These are phyloP conservation scores for Euwallacea similis DNA, from an alignment of 1,140 invertebrate species.

Conservation along the genomic window DNA sequence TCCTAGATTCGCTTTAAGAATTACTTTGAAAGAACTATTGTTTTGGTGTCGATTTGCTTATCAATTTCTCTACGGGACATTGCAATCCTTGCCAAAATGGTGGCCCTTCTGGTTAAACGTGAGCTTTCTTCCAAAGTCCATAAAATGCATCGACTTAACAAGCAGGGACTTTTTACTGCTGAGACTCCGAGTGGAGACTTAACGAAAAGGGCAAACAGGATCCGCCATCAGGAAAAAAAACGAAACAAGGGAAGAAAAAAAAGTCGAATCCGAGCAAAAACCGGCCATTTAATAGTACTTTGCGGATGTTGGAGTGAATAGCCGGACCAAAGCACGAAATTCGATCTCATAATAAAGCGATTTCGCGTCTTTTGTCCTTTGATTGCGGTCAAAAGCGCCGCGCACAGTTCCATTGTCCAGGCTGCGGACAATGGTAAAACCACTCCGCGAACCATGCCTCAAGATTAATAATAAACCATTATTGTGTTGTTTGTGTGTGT, in stretches of 20 bases:
- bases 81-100: no score
- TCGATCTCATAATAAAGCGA: conserved; percentile 36
- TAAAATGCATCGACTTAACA: no score
- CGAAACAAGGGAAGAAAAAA: conserved; percentile 14
- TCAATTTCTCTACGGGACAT: no score
- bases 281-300: conserved; percentile 37
- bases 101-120: no score
- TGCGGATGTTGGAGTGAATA: conserved; percentile 35
- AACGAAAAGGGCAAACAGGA: conserved; percentile 15
- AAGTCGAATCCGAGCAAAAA: conserved; percentile 23
- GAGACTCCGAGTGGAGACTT: no score
- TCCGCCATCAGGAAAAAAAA: conserved; percentile 11
- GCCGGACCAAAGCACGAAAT: conserved; percentile 25
- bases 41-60: no score
- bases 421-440: background rate
- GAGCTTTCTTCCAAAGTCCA: no score
- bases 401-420: conserved; percentile 2
- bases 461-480: background rate
- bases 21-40: no score
- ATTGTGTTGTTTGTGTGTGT: background rate
- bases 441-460: background rate
- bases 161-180: no score
- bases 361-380: conserved; percentile 34
- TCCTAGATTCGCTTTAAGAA: no score
- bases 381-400: conserved; percentile 27